Evolutionary conservation across 2,797 vertebrate genomes (phyloP).

Genomic region (Alosa sapidissima): DNA sequence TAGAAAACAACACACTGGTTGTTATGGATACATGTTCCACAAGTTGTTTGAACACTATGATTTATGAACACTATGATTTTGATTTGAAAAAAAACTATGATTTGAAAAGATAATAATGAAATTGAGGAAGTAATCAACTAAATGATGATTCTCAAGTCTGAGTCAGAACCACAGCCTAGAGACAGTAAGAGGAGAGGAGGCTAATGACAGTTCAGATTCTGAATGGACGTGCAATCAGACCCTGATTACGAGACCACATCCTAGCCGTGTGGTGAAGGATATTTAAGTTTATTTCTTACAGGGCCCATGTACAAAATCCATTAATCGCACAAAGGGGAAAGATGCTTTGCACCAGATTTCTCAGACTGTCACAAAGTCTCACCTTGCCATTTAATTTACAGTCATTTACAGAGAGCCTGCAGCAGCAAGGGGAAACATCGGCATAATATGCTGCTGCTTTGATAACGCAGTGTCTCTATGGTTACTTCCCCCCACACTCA

Average conservation of each 20-base stretch:
- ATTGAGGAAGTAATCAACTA: neutral
- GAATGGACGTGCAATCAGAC: neutral
- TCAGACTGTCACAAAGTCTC: neutral
- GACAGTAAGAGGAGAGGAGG: neutral
- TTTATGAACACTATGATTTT: too few relatives aligned
- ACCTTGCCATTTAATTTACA: neutral
- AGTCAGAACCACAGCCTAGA: neutral
- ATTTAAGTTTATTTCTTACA: neutral
- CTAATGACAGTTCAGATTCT: neutral
- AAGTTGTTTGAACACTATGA: too few relatives aligned
- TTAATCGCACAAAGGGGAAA: too few relatives aligned
- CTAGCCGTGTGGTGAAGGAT: neutral
- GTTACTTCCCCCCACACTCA: slow-evolving; percentile 31
- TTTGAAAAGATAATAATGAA: too few relatives aligned
- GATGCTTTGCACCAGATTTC: too few relatives aligned
- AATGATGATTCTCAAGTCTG: neutral
- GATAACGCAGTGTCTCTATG: slow-evolving; percentile 46
- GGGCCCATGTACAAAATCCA: too few relatives aligned
- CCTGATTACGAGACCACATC: neutral
- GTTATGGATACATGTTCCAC: too few relatives aligned
- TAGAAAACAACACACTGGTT: too few relatives aligned
- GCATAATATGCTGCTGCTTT: slow-evolving; percentile 31
- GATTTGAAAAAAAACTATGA: too few relatives aligned
- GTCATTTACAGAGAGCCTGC: neutral
- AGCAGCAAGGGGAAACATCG: neutral